Percentiles rank a stretch among this genome's conserved stretches.
These are phyloP conservation scores for Chaenocephalus aceratus DNA, from an alignment of 2,113 vertebrate genomes.

Conservation along the genomic window DNA sequence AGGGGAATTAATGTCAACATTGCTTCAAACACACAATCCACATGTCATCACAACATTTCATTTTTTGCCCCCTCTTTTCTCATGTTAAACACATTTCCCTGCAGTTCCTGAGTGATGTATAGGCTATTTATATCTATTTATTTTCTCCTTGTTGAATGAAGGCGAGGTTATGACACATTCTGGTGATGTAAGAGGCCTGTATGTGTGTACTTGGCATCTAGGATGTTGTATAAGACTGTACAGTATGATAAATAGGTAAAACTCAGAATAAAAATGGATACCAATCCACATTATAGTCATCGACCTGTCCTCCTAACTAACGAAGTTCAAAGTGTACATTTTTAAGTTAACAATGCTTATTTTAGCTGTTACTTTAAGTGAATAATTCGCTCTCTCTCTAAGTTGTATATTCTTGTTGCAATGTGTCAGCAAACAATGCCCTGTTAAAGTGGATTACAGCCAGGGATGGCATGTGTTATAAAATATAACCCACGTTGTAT, in stretches of 20 bases:
- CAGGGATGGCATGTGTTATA: conserved; percentile 53
- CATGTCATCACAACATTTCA: neutral
- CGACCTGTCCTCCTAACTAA: too few species aligned
- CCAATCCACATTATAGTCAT: too few species aligned
- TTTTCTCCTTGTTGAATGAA: neutral
- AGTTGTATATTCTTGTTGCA: conserved; percentile 4
- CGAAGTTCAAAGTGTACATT: neutral
- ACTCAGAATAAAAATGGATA: too few species aligned
- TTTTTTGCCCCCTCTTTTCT: neutral
- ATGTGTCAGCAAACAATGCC: conserved; percentile 46
- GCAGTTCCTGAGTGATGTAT: neutral
- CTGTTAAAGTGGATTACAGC: conserved; percentile 68
- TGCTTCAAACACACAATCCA: neutral
- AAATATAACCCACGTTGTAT: conserved; percentile 61
- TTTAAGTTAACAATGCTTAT: conserved; percentile 14
- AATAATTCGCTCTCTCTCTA: conserved; percentile 16
- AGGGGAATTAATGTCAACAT: neutral
- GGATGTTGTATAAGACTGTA: too few species aligned
- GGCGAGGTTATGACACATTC: neutral
- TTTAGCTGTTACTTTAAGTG: conserved; percentile 20
- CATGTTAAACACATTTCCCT: neutral
- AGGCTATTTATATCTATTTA: too few species aligned
- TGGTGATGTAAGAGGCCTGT: too few species aligned
- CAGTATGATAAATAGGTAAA: too few species aligned
- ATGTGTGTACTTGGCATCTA: too few species aligned